Conservation (phyloP, 2,888 invertebrate genomes). For the Xanthia togata region DNA sequence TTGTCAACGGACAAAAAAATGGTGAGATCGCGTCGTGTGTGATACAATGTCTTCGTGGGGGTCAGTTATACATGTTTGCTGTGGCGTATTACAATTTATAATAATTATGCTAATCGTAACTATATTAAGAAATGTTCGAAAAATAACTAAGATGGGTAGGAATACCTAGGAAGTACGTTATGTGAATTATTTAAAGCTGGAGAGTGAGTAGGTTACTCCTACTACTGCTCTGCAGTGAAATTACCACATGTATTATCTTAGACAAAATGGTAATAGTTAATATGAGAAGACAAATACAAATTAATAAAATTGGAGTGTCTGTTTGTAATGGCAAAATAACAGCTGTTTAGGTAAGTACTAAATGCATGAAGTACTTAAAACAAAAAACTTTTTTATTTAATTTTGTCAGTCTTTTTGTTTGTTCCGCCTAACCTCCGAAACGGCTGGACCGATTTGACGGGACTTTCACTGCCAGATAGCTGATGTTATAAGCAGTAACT, state of each 20-base stretch:
- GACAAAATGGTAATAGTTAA: background rate
- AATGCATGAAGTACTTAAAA: too few species aligned
- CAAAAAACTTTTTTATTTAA: too few species aligned
- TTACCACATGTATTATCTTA: background rate
- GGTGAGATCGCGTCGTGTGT: conserved; percentile 80
- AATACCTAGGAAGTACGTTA: background rate
- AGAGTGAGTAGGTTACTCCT: background rate
- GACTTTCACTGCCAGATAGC: background rate
- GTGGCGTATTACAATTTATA: conserved; percentile 46
- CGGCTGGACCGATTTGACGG: background rate
- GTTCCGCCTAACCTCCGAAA: background rate
- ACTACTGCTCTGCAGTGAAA: background rate
- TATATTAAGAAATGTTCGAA: conserved; percentile 25
- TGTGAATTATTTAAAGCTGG: background rate
- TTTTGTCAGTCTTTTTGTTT: background rate
- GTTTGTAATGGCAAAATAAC: background rate
- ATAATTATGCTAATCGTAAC: conserved; percentile 46
- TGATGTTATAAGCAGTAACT: too few species aligned
- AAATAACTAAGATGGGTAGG: background rate
- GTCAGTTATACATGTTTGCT: conserved; percentile 71
- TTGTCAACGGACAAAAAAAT: conserved; percentile 81
- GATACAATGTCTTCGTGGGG: conserved; percentile 81
- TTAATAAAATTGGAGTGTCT: background rate
- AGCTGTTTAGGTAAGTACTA: background rate
- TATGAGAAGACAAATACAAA: too few species aligned